Evolutionary conservation across 2,113 vertebrate species (phyloP).

Genomic region (Petrocephalus microphthalmus): DNA sequence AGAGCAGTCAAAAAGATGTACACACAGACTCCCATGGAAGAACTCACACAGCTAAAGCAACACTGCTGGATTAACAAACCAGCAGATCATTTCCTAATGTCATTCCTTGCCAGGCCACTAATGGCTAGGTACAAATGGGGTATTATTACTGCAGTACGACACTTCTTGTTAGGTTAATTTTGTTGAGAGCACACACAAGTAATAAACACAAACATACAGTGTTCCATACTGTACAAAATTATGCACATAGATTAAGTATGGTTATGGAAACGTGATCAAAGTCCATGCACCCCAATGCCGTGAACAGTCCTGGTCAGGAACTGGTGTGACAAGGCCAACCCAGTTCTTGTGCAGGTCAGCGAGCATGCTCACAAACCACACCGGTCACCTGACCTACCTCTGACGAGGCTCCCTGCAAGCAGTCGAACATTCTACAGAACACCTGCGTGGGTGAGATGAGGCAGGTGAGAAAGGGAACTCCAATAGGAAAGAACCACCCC

Average conservation of each 20-base stretch:
- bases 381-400: conserved; percentile 40
- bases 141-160: neutral
- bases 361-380: conserved; percentile 13
- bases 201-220: neutral
- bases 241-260: neutral
- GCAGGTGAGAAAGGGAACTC: conserved; percentile 19
- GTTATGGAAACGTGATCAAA: neutral
- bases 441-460: conserved; percentile 36
- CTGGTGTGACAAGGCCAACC: neutral
- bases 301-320: neutral
- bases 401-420: conserved; percentile 39
- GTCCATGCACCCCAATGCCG: neutral
- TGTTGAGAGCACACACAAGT: neutral
- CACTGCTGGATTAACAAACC: neutral
- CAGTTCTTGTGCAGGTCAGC: neutral
- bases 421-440: conserved; percentile 50
- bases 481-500: neutral
- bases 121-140: neutral
- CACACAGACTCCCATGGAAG: neutral
- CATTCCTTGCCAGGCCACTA: neutral
- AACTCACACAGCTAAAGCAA: neutral
- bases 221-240: neutral
- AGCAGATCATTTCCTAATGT: neutral
- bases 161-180: neutral
- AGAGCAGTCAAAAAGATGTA: neutral